These are phyloP conservation scores for Drosophila bocki DNA, from an alignment of 1,140 invertebrate species.

Conservation along the genomic window DNA sequence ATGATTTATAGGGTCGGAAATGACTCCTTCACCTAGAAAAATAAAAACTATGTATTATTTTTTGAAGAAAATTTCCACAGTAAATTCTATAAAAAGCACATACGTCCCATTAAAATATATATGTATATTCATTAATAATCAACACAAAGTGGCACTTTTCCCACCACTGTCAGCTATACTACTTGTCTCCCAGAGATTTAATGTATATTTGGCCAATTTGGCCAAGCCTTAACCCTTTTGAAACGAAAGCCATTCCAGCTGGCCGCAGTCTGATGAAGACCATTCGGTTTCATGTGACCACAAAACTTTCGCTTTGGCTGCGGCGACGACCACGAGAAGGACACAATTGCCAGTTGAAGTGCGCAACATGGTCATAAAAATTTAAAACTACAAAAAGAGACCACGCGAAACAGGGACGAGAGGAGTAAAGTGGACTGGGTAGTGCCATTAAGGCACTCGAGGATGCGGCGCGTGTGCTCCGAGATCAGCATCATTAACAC, in stretches of 20 bases:
- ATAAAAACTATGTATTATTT: too few relatives aligned
- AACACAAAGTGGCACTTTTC: background rate
- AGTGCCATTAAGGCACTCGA: conserved; percentile 71
- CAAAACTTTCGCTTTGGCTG: conserved; percentile 35
- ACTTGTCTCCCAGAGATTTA: conserved; percentile 26
- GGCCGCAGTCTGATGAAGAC: conserved; percentile 41
- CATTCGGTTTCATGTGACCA: conserved; percentile 58
- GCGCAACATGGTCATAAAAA: conserved; percentile 64
- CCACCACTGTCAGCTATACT: background rate
- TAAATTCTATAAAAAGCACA: background rate
- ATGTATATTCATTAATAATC: background rate
- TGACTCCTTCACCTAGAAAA: too few relatives aligned
- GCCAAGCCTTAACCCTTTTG: conserved; percentile 29
- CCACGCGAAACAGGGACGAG: background rate
- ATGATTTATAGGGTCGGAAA: background rate
- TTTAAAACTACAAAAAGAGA: conserved; percentile 59
- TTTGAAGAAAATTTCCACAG: too few relatives aligned
- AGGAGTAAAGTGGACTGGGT: conserved; percentile 9
- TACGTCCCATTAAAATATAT: background rate
- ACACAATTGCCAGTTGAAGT: conserved; percentile 69
- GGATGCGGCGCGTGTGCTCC: conserved; percentile 60
- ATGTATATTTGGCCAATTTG: conserved; percentile 31
- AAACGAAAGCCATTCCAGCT: conserved; percentile 19
- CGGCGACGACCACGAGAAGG: conserved; percentile 26
- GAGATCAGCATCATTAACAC: conserved; percentile 82